A percentile compares a stretch with the other conserved stretches of the same genome.
These are phyloP conservation scores for Bombus impatiens DNA, from an alignment of 1,140 invertebrate species.

Conservation along the genomic window DNA sequence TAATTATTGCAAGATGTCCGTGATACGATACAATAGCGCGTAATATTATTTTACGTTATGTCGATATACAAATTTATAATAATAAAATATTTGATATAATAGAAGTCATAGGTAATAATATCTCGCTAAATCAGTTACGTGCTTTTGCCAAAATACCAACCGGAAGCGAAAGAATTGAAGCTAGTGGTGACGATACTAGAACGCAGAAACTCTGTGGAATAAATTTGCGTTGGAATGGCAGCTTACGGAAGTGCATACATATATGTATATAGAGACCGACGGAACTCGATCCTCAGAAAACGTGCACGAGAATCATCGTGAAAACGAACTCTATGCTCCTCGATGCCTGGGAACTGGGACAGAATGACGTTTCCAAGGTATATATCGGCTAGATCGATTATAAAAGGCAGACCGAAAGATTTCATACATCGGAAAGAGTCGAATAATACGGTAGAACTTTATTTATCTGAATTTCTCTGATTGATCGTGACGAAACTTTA, in stretches of 20 bases:
- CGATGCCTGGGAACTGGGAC: conserved; percentile 31
- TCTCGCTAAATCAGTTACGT: too few species aligned
- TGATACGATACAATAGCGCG: too few species aligned
- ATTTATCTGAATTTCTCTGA: background rate
- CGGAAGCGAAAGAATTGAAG: too few species aligned
- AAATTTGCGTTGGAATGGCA: background rate
- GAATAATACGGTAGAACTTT: background rate
- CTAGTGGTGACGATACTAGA: too few species aligned
- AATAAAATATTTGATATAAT: too few species aligned
- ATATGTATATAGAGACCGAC: background rate
- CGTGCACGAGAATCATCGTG: conserved; percentile 3
- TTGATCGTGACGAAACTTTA: background rate
- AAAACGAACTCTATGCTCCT: background rate
- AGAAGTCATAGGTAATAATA: too few species aligned
- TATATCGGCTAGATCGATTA: background rate
- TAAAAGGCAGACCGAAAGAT: background rate
- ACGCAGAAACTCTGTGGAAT: background rate
- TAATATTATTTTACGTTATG: too few species aligned
- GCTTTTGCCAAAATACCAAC: too few species aligned
- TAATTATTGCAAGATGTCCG: background rate
- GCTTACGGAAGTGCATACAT: background rate
- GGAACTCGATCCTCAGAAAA: conserved; percentile 7
- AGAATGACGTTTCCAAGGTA: conserved; percentile 6
- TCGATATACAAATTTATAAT: too few species aligned
- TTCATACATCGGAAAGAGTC: background rate